Conservation (phyloP, 2,797 vertebrate genomes). For the Hybognathus amarus region DNA sequence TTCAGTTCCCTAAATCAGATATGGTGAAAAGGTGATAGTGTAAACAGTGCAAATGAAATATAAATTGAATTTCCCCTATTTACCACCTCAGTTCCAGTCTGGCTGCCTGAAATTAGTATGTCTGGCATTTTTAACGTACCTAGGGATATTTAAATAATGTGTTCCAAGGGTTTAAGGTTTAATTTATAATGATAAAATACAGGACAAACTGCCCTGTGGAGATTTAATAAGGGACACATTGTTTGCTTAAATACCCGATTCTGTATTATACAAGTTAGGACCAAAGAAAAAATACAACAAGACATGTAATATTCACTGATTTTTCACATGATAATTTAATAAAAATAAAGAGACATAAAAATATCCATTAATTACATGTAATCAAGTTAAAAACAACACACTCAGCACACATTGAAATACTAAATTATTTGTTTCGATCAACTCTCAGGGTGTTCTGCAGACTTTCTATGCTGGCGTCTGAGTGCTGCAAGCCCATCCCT, state of each 20-base stretch:
- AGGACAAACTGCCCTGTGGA: background rate
- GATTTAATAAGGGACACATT: background rate
- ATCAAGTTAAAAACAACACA: slow-evolving; percentile 16
- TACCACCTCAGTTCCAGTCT: too few relatives aligned
- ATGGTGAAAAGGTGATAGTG: too few relatives aligned
- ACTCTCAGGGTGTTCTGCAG: slow-evolving; percentile 85
- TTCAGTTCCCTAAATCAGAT: too few relatives aligned
- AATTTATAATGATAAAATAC: background rate
- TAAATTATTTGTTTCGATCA: slow-evolving; percentile 75
- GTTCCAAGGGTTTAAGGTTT: background rate
- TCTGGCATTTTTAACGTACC: too few relatives aligned
- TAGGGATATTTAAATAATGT: too few relatives aligned
- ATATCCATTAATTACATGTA: background rate
- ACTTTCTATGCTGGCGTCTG: slow-evolving; percentile 90
- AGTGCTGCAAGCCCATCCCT: slow-evolving; percentile 87
- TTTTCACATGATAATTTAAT: slow-evolving; percentile 13
- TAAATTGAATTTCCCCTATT: too few relatives aligned
- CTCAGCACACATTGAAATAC: background rate
- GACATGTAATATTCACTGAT: background rate
- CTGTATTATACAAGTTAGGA: background rate
- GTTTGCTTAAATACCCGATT: background rate
- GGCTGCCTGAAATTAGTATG: too few relatives aligned
- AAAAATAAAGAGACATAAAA: slow-evolving; percentile 10
- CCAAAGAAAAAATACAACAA: background rate
- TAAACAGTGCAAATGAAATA: too few relatives aligned